Evolutionary conservation across 2,888 invertebrate species (phyloP).

Genomic region (Thysanoteuthis rhombus): DNA sequence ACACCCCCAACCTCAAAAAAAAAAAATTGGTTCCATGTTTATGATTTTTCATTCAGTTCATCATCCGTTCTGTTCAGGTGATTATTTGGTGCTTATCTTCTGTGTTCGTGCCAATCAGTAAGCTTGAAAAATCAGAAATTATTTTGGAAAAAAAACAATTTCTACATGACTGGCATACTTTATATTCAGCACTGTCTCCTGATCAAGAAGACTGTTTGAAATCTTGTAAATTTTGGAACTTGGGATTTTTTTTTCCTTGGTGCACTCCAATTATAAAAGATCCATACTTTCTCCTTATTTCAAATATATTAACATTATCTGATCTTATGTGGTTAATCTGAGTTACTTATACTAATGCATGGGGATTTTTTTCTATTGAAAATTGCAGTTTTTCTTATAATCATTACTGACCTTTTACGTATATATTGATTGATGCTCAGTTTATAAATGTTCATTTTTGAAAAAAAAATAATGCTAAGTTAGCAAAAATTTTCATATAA

Average conservation of each 20-base stretch:
- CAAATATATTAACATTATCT: background rate
- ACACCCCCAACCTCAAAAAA: background rate
- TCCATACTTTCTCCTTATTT: background rate
- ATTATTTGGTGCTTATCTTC: background rate
- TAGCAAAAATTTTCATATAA: background rate
- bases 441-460: background rate
- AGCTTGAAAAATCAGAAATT: background rate
- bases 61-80: background rate
- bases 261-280: background rate
- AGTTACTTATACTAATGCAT: background rate
- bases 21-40: background rate
- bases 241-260: background rate
- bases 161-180: background rate
- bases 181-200: background rate
- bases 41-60: background rate
- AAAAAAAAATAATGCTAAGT: background rate
- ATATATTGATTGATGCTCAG: too few species aligned
- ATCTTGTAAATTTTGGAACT: background rate
- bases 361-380: background rate
- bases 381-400: background rate
- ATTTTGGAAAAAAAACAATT: background rate
- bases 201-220: background rate
- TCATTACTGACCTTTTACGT: background rate
- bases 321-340: background rate
- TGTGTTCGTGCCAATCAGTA: background rate